Evolutionary conservation across 2,888 invertebrate species (phyloP).

Genomic region (Rhagonycha lutea): DNA sequence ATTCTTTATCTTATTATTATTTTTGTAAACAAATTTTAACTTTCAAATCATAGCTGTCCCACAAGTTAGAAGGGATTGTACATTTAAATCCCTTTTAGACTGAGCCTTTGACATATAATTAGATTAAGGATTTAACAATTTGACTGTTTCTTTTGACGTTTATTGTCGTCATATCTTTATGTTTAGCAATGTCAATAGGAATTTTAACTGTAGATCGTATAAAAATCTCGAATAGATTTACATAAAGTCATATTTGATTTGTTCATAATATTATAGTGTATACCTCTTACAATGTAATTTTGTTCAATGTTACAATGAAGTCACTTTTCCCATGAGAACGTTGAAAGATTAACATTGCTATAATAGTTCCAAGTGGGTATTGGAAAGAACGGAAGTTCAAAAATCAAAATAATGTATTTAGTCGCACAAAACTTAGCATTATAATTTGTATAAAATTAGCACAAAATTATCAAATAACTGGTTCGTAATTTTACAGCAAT

Average conservation of each 20-base stretch:
- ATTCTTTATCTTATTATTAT: neutral
- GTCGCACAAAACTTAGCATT: too few species aligned
- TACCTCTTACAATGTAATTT: too few species aligned
- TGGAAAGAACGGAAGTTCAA: too few species aligned
- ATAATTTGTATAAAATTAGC: too few species aligned
- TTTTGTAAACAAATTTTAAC: neutral
- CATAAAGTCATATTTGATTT: neutral
- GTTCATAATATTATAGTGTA: neutral
- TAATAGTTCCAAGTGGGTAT: too few species aligned
- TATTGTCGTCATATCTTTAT: neutral
- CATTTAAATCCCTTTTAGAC: neutral
- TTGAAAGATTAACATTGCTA: too few species aligned
- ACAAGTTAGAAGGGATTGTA: neutral
- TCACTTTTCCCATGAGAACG: too few species aligned
- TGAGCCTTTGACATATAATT: neutral
- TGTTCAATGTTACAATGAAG: too few species aligned
- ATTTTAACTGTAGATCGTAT: neutral
- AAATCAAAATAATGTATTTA: too few species aligned
- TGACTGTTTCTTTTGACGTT: neutral
- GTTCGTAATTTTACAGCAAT: too few species aligned
- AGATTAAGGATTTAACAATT: neutral
- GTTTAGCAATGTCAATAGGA: neutral
- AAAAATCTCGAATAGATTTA: neutral
- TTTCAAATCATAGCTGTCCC: neutral
- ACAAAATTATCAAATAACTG: too few species aligned